Conservation (phyloP, 2,113 vertebrate species). For the Cepphus grylle region DNA sequence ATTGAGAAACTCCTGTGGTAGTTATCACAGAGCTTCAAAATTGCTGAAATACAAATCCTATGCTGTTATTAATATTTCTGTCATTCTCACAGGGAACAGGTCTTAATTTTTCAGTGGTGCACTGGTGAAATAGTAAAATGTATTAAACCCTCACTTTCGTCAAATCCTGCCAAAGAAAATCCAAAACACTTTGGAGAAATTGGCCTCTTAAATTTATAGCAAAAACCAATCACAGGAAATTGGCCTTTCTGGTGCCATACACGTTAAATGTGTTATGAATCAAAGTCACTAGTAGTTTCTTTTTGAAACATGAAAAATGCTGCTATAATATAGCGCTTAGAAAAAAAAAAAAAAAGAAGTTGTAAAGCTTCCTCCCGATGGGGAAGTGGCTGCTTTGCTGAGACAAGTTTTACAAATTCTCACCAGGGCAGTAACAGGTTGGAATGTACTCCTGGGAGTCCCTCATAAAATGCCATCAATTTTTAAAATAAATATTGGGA, state of each 20-base stretch:
- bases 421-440: background rate
- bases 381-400: background rate
- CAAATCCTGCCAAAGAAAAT: constrained; percentile 12
- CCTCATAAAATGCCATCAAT: background rate
- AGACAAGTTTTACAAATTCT: background rate
- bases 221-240: constrained; percentile 25
- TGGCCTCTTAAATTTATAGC: background rate
- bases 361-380: background rate
- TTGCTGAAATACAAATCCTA: background rate
- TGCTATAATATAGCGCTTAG: background rate
- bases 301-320: background rate
- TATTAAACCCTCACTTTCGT: background rate
- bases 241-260: background rate
- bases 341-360: background rate
- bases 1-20: background rate
- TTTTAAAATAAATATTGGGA: background rate
- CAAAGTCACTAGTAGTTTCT: background rate
- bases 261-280: background rate
- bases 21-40: background rate
- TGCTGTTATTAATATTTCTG: background rate
- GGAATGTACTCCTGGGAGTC: background rate
- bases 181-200: background rate
- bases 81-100: background rate
- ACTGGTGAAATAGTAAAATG: background rate
- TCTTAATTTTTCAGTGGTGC: background rate